Base-by-base conservation (phyloP, 2,797 vertebrate genomes). In the Helarctos malayanus region DNA sequence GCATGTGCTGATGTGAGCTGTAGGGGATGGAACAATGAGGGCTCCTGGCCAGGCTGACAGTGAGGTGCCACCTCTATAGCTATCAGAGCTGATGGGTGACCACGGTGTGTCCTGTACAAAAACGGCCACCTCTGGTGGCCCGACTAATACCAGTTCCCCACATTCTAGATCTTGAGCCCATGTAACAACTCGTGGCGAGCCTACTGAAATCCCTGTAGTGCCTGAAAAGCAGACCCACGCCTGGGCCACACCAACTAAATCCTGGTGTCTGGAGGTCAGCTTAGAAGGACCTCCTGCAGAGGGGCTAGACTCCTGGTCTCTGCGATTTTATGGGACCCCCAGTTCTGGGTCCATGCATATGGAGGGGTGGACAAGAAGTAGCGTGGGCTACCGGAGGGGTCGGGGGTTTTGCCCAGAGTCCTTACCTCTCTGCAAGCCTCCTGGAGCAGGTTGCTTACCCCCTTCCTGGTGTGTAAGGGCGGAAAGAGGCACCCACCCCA, bases 401-500 rank as follows among this genome's bases (percentile, higher is more conserved):
- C 38, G 5, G 29, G 54, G 23, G 2, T 75, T 90, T 16, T 18
- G 4, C 19, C 7, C 54, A 35, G 18, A 45, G 61, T 9, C 35
- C 23, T 54, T 11, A 32, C 5, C 19, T 3, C 29, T 29, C 15
- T 52, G 57, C 35, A 47, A 14, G 3, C 4, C 25, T 35, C 59
- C 54, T 4, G 27, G 7, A 15, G 41, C 15, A 21, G 45, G 10
- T 3, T 29, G 25, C 23, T 73, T 1, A n/a, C 29, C 5, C 4
- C 7, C 0, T n/a, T 73, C 18, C 68, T 52, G 61, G 16, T 19
- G 41, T 35, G 12, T 7, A 38, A 80, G 57, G 47, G 52, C 5
- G 8, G 12, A 57, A 4, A 21, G 41, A 61, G 25, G 32, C 1
- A 9, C 23, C 0, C 0, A 57, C 12, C 23, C 29, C 19, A 27